A percentile compares a stretch with the other conserved stretches of the same genome.
Conservation (phyloP, 2,888 invertebrate species). For the Andrena dorsata region DNA sequence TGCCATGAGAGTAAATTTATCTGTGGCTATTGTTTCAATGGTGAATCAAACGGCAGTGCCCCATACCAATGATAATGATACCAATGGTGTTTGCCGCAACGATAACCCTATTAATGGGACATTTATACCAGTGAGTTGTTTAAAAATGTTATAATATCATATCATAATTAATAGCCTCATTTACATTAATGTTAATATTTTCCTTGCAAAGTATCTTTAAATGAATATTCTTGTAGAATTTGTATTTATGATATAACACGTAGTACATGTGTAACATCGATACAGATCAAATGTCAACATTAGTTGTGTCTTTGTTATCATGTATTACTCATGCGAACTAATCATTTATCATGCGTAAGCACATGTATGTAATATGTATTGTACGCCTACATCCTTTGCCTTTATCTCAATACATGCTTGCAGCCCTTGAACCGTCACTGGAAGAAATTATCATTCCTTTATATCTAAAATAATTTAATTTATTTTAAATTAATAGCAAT, state of each 20-base stretch:
- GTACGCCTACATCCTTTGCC: constrained; percentile 16
- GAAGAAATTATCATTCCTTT: neutral
- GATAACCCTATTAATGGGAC: constrained; percentile 82
- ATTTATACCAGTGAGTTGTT: constrained; percentile 72
- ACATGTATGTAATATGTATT: neutral
- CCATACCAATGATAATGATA: constrained; percentile 85
- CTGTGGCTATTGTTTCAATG: constrained; percentile 98
- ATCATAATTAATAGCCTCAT: neutral
- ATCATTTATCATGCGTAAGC: constrained; percentile 56
- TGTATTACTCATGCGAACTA: constrained; percentile 63
- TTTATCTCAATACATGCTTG: constrained; percentile 11
- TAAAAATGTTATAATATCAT: neutral
- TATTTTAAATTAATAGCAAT: too few species aligned
- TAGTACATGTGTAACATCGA: neutral
- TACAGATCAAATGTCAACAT: constrained; percentile 44
- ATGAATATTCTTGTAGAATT: neutral
- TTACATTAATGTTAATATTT: neutral
- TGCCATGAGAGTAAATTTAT: constrained; percentile 95
- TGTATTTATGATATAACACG: neutral
- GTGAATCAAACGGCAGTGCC: constrained; percentile 91
- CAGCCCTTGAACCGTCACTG: neutral
- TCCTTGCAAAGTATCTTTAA: neutral
- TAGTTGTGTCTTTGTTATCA: constrained; percentile 45
- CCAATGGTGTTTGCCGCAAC: constrained; percentile 88
- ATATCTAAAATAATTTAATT: too few species aligned